Conservation (phyloP, 2,797 vertebrate genomes). For the Lacerta bilineata region DNA sequence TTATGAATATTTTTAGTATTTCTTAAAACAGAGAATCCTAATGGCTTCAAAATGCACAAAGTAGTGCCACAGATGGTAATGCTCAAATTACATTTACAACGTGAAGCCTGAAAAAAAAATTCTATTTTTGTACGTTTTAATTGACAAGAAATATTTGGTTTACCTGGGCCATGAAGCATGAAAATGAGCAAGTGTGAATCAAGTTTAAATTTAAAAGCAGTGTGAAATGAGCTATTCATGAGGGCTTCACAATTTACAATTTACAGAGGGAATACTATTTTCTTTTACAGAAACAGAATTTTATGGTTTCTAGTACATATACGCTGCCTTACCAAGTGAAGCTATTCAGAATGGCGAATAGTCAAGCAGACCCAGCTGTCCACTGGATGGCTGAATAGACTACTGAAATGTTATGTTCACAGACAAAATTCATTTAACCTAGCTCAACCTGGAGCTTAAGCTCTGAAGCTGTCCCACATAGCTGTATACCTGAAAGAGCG, state of each 20-base stretch:
- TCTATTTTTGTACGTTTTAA: constrained; percentile 61
- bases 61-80: constrained; percentile 68
- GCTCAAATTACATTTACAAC: constrained; percentile 53
- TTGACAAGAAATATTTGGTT: constrained; percentile 71
- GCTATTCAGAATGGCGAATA: neutral
- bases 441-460: neutral
- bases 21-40: constrained; percentile 20
- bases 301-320: constrained; percentile 18
- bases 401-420: neutral
- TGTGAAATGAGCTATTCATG: constrained; percentile 44
- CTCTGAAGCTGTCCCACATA: too few species aligned
- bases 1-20: constrained; percentile 21
- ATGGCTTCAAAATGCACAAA: constrained; percentile 59
- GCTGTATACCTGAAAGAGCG: too few species aligned
- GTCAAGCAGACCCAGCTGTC: neutral
- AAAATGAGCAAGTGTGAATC: constrained; percentile 45
- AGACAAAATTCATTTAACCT: neutral
- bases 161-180: constrained; percentile 63
- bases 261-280: constrained; percentile 37
- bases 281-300: constrained; percentile 3
- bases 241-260: constrained; percentile 53
- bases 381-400: neutral
- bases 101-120: neutral
- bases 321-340: neutral
- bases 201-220: constrained; percentile 60